Percentiles rank a stretch among this genome's conserved stretches.
phyloP scores from a whole-genome alignment of 2,888 invertebrate genomes.

The Xestia c-nigrum region DNA sequence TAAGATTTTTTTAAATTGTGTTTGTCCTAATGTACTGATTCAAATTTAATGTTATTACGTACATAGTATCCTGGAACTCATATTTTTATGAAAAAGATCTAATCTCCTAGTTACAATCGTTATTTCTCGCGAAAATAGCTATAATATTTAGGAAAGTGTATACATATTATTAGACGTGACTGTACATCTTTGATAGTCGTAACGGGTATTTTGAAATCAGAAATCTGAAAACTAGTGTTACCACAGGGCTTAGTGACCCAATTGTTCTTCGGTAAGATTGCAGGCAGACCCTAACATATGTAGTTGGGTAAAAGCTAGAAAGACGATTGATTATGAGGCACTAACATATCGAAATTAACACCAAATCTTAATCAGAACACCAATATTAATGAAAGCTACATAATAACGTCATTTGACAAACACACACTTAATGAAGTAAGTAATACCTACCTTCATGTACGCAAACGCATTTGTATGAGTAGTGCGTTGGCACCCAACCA shows the following conservation, averaged over 20 bases:
- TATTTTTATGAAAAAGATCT: too few relatives aligned
- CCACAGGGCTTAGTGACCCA: not conserved
- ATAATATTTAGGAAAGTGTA: too few relatives aligned
- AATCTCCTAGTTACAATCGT: too few relatives aligned
- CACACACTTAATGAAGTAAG: conserved; percentile 18
- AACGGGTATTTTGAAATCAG: not conserved
- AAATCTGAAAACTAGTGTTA: not conserved
- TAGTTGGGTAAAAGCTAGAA: not conserved
- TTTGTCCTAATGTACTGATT: too few relatives aligned
- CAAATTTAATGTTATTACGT: too few relatives aligned
- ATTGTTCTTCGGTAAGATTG: not conserved
- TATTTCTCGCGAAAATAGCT: too few relatives aligned
- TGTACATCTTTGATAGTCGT: not conserved
- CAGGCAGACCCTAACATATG: not conserved
- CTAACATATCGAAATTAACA: not conserved
- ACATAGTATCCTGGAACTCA: too few relatives aligned
- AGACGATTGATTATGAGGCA: not conserved
- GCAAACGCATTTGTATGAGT: conserved; percentile 10
- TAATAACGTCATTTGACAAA: not conserved
- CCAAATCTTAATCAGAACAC: conserved; percentile 1
- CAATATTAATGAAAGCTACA: conserved; percentile 17
- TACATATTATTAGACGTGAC: too few relatives aligned
- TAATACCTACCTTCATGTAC: not conserved
- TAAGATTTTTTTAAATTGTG: too few relatives aligned
- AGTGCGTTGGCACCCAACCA: conserved; percentile 3